Base-by-base conservation (phyloP, 2,797 vertebrate species). In the Sphenopsis melanotis region DNA sequence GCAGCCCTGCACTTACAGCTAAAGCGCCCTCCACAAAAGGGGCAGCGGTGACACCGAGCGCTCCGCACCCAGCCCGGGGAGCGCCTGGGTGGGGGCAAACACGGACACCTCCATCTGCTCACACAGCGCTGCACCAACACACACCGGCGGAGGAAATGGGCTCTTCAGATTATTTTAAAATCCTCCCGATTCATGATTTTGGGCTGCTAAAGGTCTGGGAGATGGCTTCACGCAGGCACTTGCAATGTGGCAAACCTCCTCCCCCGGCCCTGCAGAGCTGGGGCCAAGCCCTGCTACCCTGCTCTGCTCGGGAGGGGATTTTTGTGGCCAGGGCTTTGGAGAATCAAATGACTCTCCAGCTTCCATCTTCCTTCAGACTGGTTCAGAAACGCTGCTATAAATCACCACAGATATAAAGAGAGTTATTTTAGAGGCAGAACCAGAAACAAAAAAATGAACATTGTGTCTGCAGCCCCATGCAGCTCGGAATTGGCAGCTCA, bases 401-500 rank as follows among this genome's bases (percentile, higher is more conserved):
- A 93, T 79, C 81, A 37, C 11, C 0, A 1, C 69, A 24, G 75
- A 90, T 32, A 50, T 44, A 82, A 89, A 93, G 74, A 60, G 68
- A 89, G 75, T 92, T 80, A 91, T 89, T 95, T 87, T 50, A 90
- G 90, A 68, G 86, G 64, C 86, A 77, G 59, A 86, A 93, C 30
- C n/a, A 37, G 70, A 76, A 60, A 50, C 12, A 39, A 65, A 65
- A 80, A 55, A 65, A 86, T 10, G 78, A 64, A 47, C 68, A 34
- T 66, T 82, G 56, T 79, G 77, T 64, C 50, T 32, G 47, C 44
- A 81, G 81, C 82, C 88, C 63, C 77, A 79, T 2, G 20, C 57
- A 64, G 88, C 78, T 93, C 7, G 0, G 32, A 74, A 72, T 6
- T 39, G 81, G 70, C 82, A 57, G 65, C 92, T 61, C 56, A 3